A percentile compares a stretch with the other conserved stretches of the same genome.
phyloP scores from a whole-genome alignment of 2,888 invertebrate genomes.

The Tolmerus cingulatus region DNA sequence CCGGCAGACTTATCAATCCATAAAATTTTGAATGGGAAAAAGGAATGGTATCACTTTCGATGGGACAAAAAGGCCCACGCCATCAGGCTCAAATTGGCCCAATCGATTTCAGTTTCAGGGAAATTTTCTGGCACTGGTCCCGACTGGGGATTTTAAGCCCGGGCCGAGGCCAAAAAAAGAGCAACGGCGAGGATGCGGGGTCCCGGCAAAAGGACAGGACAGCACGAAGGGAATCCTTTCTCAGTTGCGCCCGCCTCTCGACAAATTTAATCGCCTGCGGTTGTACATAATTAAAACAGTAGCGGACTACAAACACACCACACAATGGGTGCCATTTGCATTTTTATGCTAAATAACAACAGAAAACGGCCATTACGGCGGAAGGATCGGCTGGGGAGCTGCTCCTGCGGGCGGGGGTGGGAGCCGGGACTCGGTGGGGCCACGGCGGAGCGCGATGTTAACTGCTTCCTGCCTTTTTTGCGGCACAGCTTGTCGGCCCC shows the following conservation, averaged over 20 bases:
- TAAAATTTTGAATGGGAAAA: neutral
- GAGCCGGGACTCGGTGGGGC: neutral
- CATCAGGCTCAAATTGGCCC: conserved; percentile 14
- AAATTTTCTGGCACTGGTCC: conserved; percentile 25
- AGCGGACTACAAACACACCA: conserved; percentile 38
- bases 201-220: neutral
- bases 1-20: neutral
- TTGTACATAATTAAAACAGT: conserved; percentile 41
- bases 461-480: conserved; percentile 34
- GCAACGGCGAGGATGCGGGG: neutral
- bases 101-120: neutral
- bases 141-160: neutral
- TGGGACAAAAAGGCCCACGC: neutral
- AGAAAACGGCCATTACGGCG: conserved; percentile 34
- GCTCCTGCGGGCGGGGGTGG: neutral
- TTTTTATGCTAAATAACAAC: conserved; percentile 42
- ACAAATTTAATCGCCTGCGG: conserved; percentile 43
- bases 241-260: conserved; percentile 24
- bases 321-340: conserved; percentile 40
- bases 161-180: neutral
- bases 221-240: neutral
- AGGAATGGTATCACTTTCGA: neutral
- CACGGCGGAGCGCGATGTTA: conserved; percentile 14
- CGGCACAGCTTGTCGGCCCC: conserved; percentile 1
- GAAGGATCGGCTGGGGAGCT: neutral